Percentiles rank a stretch among this genome's conserved stretches.
Evolutionary conservation across 2,888 invertebrate genomes (phyloP).

Genomic region (Dione juno): DNA sequence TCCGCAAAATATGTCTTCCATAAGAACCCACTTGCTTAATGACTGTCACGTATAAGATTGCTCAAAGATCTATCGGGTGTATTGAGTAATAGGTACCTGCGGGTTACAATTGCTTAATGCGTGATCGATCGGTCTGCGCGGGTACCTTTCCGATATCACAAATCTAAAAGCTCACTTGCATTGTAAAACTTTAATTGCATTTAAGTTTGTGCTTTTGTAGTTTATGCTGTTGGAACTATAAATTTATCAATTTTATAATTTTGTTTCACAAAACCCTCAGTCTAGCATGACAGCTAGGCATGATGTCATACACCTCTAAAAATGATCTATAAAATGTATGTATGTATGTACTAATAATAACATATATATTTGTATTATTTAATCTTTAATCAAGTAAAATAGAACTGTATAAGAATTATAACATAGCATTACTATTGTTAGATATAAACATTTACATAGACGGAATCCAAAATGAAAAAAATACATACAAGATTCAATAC

Average conservation of each 20-base stretch:
- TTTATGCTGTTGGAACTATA: not conserved
- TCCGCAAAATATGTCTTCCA: slow-evolving; percentile 40
- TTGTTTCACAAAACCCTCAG: not conserved
- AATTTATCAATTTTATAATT: not conserved
- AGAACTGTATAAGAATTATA: too few species aligned
- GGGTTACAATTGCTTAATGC: slow-evolving; percentile 43
- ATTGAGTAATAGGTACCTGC: slow-evolving; percentile 43
- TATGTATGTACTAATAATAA: too few species aligned
- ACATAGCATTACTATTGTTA: too few species aligned
- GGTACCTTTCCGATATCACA: slow-evolving; percentile 39
- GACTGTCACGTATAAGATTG: slow-evolving; percentile 41
- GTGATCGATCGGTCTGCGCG: slow-evolving; percentile 44
- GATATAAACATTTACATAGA: too few species aligned
- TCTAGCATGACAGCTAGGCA: too few species aligned
- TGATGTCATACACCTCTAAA: not conserved
- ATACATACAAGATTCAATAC: too few species aligned
- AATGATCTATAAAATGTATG: too few species aligned
- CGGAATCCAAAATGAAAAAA: too few species aligned
- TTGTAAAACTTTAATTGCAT: slow-evolving; percentile 26
- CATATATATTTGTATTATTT: too few species aligned
- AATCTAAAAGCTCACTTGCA: slow-evolving; percentile 35
- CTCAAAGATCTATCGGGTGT: slow-evolving; percentile 38
- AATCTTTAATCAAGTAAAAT: too few species aligned
- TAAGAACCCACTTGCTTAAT: slow-evolving; percentile 37
- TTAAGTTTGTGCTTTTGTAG: slow-evolving; percentile 4